A percentile compares a stretch with the other conserved stretches of the same genome.
Evolutionary conservation across 1,140 invertebrate genomes (phyloP).

Genomic region (Aphelenchoides fujianensis): DNA sequence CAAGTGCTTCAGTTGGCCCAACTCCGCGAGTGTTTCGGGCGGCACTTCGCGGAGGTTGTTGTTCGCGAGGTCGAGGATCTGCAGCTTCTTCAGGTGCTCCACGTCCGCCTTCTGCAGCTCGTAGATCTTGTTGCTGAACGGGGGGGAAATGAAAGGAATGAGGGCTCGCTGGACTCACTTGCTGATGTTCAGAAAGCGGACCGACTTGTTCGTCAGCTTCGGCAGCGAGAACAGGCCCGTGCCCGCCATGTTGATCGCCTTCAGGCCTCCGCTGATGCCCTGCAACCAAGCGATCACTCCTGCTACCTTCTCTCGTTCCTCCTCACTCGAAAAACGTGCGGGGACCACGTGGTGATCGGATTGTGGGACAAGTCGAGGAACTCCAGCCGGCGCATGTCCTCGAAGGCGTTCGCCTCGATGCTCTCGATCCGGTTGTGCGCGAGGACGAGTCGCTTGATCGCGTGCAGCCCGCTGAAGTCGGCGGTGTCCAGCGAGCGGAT

Average conservation of each 20-base stretch:
- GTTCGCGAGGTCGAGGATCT: constrained; percentile 25
- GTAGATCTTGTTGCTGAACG: constrained; percentile 38
- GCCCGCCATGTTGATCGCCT: constrained; percentile 38
- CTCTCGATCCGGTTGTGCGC: constrained; percentile 42
- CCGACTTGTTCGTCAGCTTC: constrained; percentile 22
- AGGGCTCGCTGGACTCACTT: constrained; percentile 1
- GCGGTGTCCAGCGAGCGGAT: constrained; percentile 21
- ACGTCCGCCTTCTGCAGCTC: constrained; percentile 25
- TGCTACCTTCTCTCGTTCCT: background rate
- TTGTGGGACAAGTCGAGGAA: constrained; percentile 40
- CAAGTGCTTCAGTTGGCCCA: constrained; percentile 31
- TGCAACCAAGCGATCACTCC: too few species aligned
- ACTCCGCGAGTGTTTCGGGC: constrained; percentile 20
- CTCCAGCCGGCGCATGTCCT: constrained; percentile 26
- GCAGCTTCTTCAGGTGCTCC: constrained; percentile 27
- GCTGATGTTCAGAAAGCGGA: constrained; percentile 39
- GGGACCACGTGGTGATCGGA: constrained; percentile 47
- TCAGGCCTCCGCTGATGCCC: constrained; percentile 28
- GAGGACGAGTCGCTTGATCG: constrained; percentile 31
- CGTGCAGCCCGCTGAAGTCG: constrained; percentile 26
- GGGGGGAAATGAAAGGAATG: too few species aligned
- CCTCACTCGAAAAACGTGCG: constrained; percentile 37
- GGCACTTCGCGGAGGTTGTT: constrained; percentile 33
- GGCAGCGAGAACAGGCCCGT: constrained; percentile 48
- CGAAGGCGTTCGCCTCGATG: constrained; percentile 42